Base-by-base conservation (phyloP, 2,797 vertebrate genomes). In the Ibycter americanus region DNA sequence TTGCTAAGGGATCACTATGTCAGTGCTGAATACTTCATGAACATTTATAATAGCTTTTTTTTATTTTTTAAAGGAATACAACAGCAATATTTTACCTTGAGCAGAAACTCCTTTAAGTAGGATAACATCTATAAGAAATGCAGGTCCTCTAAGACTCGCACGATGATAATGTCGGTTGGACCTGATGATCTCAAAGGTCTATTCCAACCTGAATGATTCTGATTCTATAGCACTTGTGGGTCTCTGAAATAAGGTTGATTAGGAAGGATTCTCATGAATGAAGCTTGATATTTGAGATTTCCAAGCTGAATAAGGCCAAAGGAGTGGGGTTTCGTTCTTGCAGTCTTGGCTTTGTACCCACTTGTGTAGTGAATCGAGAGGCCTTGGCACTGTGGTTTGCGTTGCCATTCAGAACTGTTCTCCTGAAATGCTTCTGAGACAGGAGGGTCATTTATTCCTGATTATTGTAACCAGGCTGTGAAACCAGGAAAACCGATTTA, bases 1-100 rank as follows among this genome's bases (percentile, higher is more conserved):
- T 55, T 94, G 73, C 78, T 68, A 68, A 86, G 73, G 40, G 73
- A 82, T 82, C 1, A 3, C 73, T 93, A 74, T 93, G 78, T 95
- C 88, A 91, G 73, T 93, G 83, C 83, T 93, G 85, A 97, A 96
- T 82, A 80, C 51, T 55, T 89, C 15, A 59, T 47, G 47, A 95
- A 93, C 84, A 89, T 92, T 85, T 93, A 87, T 77, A 92, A 93
- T 23, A 32, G 31, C 31, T 68, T 62, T 29, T 62, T 29, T 63
- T 38, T 71, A 62, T 84, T 83, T 65, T 95, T 94, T 90, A 59
- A 85, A 95, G 89, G 87, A 90, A 79, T 58, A 72, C 49, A 88
- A 29, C 32, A 46, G 79, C 32, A 88, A 56, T 58, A 79, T 67
- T 94, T 85, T 89, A 72, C 55, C 54, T 81, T 85, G 31, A 92